Conservation (phyloP, 2,113 vertebrate species). For the Vombatus ursinus region DNA sequence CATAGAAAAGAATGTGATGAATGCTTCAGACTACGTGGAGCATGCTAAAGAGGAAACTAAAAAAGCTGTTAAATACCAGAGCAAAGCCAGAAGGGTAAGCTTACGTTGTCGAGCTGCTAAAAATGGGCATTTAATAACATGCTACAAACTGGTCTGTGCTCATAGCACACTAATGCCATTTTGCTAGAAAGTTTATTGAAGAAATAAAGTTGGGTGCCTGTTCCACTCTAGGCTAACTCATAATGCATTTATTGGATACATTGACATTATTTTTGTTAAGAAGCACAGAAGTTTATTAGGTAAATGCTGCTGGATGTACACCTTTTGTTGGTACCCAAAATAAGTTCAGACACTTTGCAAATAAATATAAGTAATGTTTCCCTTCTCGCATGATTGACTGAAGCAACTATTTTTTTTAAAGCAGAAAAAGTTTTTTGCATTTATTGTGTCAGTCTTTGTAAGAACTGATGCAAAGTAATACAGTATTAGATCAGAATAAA, state of each 20-base stretch:
- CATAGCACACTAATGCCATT: accelerated
- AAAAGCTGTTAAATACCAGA: slow-evolving; percentile 94
- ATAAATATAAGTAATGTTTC: accelerated
- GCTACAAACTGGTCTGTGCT: not conserved
- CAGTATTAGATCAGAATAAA: not conserved
- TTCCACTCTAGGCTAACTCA: not conserved
- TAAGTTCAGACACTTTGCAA: not conserved
- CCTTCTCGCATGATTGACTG: not conserved
- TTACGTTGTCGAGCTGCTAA: not conserved
- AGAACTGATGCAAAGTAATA: not conserved
- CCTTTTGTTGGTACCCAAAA: not conserved
- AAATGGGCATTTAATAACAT: not conserved
- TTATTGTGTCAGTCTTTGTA: not conserved
- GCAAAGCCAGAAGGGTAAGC: slow-evolving; percentile 93
- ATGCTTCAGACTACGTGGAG: slow-evolving; percentile 90
- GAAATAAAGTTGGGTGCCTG: not conserved
- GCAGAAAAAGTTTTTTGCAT: not conserved
- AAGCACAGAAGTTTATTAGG: not conserved
- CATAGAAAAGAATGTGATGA: slow-evolving; percentile 94
- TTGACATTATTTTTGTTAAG: not conserved
- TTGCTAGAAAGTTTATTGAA: not conserved
- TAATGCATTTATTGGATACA: not conserved
- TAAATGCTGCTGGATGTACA: not conserved
- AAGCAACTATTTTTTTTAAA: not conserved
- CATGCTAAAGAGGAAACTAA: slow-evolving; percentile 95